These are phyloP conservation scores for Scaptomyza cyrtandrae DNA, from an alignment of 2,888 invertebrate species.

Conservation along the genomic window DNA sequence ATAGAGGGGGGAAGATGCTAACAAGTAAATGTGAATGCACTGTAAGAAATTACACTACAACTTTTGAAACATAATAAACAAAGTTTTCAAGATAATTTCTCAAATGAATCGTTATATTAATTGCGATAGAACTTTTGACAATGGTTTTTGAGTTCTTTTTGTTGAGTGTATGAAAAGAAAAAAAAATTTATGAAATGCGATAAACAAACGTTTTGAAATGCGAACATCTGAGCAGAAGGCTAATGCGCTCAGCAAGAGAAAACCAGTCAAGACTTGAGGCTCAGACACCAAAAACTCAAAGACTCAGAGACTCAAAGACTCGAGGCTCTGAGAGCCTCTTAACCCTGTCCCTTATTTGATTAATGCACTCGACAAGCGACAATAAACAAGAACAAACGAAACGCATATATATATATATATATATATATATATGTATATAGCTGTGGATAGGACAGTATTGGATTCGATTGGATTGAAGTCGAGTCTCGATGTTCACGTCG, in stretches of 20 bases:
- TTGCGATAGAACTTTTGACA: no score
- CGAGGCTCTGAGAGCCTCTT: conserved; percentile 1
- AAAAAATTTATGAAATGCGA: conserved; percentile 51
- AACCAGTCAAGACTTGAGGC: conserved; percentile 8
- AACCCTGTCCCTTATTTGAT: conserved; percentile 60
- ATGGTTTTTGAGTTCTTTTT: not conserved
- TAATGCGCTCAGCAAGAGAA: conserved; percentile 53
- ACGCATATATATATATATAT: not conserved
- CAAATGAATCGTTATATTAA: no score
- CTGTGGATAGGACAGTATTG: no score
- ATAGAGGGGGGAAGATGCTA: no score
- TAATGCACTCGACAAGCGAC: conserved; percentile 80
- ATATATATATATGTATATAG: not conserved
- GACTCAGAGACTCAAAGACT: not conserved
- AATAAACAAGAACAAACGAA: conserved; percentile 72
- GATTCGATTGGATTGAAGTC: conserved; percentile 4
- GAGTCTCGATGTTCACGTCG: conserved; percentile 1
- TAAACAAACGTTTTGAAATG: conserved; percentile 59
- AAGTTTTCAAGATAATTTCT: no score
- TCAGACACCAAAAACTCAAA: not conserved
- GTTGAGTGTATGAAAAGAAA: conserved; percentile 17
- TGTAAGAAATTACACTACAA: no score
- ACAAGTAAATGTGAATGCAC: no score
- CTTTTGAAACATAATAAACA: no score
- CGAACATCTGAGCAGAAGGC: conserved; percentile 61